A percentile compares a stretch with the other conserved stretches of the same genome.
These are phyloP conservation scores for Leucania comma DNA, from an alignment of 2,888 invertebrate species.

Conservation along the genomic window DNA sequence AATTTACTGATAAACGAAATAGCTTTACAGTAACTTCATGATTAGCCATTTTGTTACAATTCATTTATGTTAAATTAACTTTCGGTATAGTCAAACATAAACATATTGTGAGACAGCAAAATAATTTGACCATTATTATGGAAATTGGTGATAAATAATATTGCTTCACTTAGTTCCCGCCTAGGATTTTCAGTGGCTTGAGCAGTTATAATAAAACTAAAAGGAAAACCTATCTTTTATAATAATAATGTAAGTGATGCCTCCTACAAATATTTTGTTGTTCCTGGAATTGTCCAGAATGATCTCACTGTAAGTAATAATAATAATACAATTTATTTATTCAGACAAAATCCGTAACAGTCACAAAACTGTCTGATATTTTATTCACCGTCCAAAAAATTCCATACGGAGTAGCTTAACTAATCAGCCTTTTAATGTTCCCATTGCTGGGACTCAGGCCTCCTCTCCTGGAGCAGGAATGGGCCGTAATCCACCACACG, in stretches of 20 bases:
- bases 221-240: not conserved
- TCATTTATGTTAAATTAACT: not conserved
- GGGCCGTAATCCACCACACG: too few species aligned
- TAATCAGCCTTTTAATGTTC: too few species aligned
- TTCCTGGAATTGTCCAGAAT: not conserved
- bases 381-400: too few species aligned
- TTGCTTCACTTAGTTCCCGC: not conserved
- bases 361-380: too few species aligned
- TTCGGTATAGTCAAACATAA: not conserved
- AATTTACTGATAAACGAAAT: conserved; percentile 10
- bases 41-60: conserved; percentile 1
- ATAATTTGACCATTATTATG: too few species aligned
- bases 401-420: too few species aligned
- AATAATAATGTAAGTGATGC: not conserved
- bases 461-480: too few species aligned
- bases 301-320: not conserved
- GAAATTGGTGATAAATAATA: not conserved
- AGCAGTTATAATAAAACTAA: not conserved
- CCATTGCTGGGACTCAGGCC: too few species aligned
- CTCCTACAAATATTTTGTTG: not conserved
- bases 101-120: not conserved
- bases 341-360: too few species aligned
- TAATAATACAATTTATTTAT: not conserved
- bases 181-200: not conserved
- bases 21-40: not conserved